Evolutionary conservation across 64 coral and sea anemone species (phyloP), one percentile per base, ranked within the genome.

Genomic region (Montipora efflorescens): DNA sequence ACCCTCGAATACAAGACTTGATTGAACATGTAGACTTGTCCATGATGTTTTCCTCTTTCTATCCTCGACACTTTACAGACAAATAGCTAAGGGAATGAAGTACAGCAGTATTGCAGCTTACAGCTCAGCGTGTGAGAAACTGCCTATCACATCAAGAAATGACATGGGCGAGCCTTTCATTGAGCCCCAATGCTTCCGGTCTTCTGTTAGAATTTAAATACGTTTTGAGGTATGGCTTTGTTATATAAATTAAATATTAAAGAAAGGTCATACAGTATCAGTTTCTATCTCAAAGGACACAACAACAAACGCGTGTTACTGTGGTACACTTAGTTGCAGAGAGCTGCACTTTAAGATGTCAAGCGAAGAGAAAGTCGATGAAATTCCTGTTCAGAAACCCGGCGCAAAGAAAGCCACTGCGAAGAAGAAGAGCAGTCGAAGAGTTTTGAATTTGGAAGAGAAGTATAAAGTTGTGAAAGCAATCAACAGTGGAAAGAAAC

Each of bases 21-120:
- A 89, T 78, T 89, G 67, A 89, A 79, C 68, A 89, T 69, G 87
- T 89, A 78, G 87, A 78, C 48, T 47, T 73, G 74, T 78, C 74
- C 87, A 89, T 73, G 51, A 7, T 64, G 74, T 50, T 51, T 59
- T 72, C 48, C 19, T 89, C 28, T 76, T 36, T 89, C 25, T 52
- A 21, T 68, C 52, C 59, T 57, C 71, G 48, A 78, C 72, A 59
- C 71, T 58, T 87, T 52, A 14, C 68, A 74, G 67, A 74, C 84
- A 87, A 87, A 51, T 74, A 53, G 66, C 55, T 45, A 66, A 87
- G 61, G 43, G 8, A 76, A 48, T 87, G 28, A 58, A 72, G 82
- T 66, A 84, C 28, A 45, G 83, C 83, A 49, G 67, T 87, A 53
- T 87, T 87, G 67, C 45, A 48, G 25, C 73, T 75, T 75, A 75